Evolutionary conservation across 1,140 invertebrate genomes (phyloP), one percentile per base, ranked within the genome.

Genomic region (Drosophila suzukii): DNA sequence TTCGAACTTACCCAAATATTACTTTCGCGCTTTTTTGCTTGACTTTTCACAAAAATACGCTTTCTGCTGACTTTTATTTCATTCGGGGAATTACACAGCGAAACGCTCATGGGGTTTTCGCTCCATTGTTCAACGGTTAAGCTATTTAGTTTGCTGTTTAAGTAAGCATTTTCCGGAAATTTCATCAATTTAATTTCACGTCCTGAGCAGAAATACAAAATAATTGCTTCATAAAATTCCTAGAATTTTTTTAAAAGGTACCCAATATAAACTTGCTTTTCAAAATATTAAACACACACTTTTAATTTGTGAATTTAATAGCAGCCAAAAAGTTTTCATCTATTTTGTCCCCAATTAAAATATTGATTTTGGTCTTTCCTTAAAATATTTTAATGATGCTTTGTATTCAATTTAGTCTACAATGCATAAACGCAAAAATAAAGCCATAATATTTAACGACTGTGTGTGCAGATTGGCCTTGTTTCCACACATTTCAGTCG

Each of bases 1-100:
- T 30, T 59, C 67, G 38, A 62, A 50, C 44, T 68, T 43, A 56
- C 63, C 76, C 56, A 70, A 77, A 77, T 70, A 77, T 77, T 77
- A 70, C 76, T 77, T 77, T 77, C 65, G 57, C 63, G 38, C 44
- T 77, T 77, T 60, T 43, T 67, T 20, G 36, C 43, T 13, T 47
- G 36, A 30, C 38, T 6, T 17, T 24, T 12, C n/a, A 13, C 4
- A 30, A 50, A 66, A 20, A 20, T 55, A 55, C 24, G 20, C 34
- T 61, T 38, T 41, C 53, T 11, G 17, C 60, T 24, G 60, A 43
- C 27, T 43, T 63, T 63, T 43, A 63, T 63, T 63, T 34, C 27
- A 59, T 59, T 59, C 24, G 36, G 34, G 6, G 12, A 43, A 62
- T 62, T 32, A n/a, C 53, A 41, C 10, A 27, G 27, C 10, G 8